These are phyloP conservation scores for Amiota communis DNA, from an alignment of 2,888 invertebrate genomes.

Conservation along the genomic window DNA sequence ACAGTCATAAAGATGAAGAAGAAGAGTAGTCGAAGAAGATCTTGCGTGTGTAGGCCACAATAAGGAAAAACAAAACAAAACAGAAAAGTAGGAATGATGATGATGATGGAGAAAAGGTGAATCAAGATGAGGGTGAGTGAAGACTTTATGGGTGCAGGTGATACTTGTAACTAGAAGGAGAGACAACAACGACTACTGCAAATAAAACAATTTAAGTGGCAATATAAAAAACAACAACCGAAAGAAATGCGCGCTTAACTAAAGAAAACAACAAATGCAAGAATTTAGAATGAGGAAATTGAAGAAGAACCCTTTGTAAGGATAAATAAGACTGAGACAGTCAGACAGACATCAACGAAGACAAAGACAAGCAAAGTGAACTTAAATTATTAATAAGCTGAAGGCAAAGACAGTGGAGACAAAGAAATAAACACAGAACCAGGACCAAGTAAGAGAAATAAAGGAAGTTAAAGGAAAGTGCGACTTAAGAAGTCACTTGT, in stretches of 20 bases:
- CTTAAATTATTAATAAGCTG: conserved; percentile 16
- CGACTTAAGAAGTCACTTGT: too few species aligned
- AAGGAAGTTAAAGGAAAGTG: neutral
- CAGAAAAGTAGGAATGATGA: conserved; percentile 23
- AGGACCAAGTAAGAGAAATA: neutral
- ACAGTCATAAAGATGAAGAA: conserved; percentile 59
- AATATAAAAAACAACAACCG: conserved; percentile 62
- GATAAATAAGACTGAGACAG: conserved; percentile 13
- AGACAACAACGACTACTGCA: conserved; percentile 57
- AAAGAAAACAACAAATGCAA: conserved; percentile 4
- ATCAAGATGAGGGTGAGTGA: conserved; percentile 32
- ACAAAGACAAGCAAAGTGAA: conserved; percentile 46
- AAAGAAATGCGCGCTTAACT: conserved; percentile 15
- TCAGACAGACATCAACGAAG: conserved; percentile 32
- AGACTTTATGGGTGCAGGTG: neutral
- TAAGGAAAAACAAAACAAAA: conserved; percentile 37
- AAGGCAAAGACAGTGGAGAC: neutral
- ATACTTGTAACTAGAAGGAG: conserved; percentile 64
- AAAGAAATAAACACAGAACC: neutral
- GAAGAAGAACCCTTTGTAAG: conserved; percentile 28
- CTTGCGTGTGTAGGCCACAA: neutral
- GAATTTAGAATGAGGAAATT: conserved; percentile 30
- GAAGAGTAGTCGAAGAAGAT: neutral
- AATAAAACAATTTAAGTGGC: conserved; percentile 68
- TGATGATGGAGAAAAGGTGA: conserved; percentile 17